A percentile compares a stretch with the other conserved stretches of the same genome.
Conservation (phyloP, 1,140 invertebrate genomes). For the Euura saliciscinereae region DNA sequence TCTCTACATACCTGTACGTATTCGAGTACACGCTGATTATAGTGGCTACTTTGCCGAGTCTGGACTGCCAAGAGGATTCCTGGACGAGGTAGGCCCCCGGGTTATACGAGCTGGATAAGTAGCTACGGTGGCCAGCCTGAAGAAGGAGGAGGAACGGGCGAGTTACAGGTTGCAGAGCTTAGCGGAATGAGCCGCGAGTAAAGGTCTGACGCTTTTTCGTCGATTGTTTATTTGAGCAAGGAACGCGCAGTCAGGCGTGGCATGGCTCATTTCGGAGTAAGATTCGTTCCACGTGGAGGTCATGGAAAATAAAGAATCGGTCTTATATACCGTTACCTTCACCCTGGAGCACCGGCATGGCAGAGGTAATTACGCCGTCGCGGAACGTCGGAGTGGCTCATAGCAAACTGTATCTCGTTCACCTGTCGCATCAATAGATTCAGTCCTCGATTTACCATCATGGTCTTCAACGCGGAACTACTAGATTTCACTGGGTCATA, state of each 20-base stretch:
- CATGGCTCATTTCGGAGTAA: constrained; percentile 28
- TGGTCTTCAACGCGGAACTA: not conserved
- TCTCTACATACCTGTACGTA: too few relatives aligned
- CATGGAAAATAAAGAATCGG: constrained; percentile 38
- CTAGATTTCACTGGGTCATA: too few relatives aligned
- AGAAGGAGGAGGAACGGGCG: too few relatives aligned
- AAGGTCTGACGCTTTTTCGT: not conserved
- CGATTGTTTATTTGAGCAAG: not conserved
- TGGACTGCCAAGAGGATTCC: too few relatives aligned
- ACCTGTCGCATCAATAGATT: not conserved
- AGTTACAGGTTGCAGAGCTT: too few relatives aligned
- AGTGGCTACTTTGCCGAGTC: too few relatives aligned
- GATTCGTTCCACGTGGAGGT: constrained; percentile 28
- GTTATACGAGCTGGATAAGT: too few relatives aligned
- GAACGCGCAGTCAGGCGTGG: not conserved
- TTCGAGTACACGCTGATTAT: too few relatives aligned
- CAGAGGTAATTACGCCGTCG: not conserved
- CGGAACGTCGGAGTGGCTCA: not conserved
- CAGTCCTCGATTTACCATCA: not conserved
- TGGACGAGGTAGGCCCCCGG: too few relatives aligned
- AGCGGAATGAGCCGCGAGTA: too few relatives aligned
- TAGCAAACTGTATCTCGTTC: not conserved
- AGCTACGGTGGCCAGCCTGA: too few relatives aligned
- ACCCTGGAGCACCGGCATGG: constrained; percentile 17
- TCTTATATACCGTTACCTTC: constrained; percentile 41